phyloP scores from a whole-genome alignment of 2,113 vertebrate species.

The Thinocorus orbignyianus region DNA sequence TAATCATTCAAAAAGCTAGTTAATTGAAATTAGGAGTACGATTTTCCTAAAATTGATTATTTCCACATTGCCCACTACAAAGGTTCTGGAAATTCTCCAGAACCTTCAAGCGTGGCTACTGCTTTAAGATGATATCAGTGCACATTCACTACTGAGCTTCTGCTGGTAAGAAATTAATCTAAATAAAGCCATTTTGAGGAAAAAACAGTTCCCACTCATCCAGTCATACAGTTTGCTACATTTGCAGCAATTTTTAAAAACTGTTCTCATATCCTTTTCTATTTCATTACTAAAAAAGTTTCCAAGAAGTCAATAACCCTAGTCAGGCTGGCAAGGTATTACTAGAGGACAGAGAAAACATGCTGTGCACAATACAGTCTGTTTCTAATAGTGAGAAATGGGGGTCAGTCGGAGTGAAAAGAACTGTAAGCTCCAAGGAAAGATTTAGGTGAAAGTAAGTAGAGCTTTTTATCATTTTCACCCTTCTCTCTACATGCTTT shows the following conservation, averaged over 20 bases:
- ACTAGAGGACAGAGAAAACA: background rate
- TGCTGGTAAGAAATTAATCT: background rate
- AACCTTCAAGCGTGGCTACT: background rate
- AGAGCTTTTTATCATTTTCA: constrained; percentile 4
- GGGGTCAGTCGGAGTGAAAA: constrained; percentile 1
- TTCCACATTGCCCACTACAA: background rate
- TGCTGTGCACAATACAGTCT: background rate
- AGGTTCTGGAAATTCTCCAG: background rate
- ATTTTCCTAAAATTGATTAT: background rate
- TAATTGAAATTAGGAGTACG: background rate
- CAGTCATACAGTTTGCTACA: background rate
- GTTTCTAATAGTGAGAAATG: background rate
- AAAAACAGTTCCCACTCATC: background rate
- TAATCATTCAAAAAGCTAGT: background rate
- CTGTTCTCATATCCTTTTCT: background rate
- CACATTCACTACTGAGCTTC: background rate
- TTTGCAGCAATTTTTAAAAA: background rate
- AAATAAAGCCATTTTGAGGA: background rate
- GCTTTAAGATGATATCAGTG: background rate
- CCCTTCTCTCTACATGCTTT: background rate
- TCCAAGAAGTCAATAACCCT: constrained; percentile 1
- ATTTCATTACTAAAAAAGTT: background rate
- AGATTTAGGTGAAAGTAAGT: background rate
- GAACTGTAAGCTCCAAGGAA: background rate
- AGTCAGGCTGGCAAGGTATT: background rate